Conservation (phyloP, 2,888 invertebrate species). For the Apodemia zela region DNA sequence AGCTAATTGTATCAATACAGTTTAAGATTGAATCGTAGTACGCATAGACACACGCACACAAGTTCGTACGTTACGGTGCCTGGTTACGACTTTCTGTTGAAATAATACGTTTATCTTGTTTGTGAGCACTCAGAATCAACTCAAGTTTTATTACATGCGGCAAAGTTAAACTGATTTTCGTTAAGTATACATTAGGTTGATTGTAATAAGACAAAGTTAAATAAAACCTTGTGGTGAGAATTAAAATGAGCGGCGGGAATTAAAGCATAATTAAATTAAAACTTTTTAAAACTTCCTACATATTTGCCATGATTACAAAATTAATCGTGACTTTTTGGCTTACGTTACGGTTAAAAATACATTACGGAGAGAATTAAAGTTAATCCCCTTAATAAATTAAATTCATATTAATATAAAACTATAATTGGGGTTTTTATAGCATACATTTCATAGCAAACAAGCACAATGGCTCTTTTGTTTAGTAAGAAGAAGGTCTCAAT, state of each 20-base stretch:
- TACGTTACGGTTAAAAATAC: too few relatives aligned
- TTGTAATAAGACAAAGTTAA: constrained; percentile 3
- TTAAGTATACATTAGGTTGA: constrained; percentile 5
- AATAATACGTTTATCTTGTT: constrained; percentile 8
- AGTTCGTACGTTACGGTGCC: neutral
- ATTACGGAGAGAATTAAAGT: too few relatives aligned
- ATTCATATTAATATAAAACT: too few relatives aligned
- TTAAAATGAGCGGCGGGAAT: neutral
- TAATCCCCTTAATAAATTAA: too few relatives aligned
- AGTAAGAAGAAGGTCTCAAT: too few relatives aligned
- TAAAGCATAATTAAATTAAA: neutral
- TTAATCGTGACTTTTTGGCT: neutral
- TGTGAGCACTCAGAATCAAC: constrained; percentile 11
- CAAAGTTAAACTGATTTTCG: constrained; percentile 9
- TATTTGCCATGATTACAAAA: neutral
- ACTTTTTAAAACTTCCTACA: neutral
- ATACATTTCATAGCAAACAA: too few relatives aligned
- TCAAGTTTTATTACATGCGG: constrained; percentile 8
- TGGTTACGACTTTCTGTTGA: neutral
- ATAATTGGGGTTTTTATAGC: too few relatives aligned
- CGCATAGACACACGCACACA: neutral
- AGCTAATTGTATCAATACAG: neutral
- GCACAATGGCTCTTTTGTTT: too few relatives aligned
- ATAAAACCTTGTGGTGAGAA: neutral
- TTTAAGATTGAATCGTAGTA: neutral